phyloP scores from a whole-genome alignment of 2,797 vertebrate genomes.

The Micropoecilia bifurca region DNA sequence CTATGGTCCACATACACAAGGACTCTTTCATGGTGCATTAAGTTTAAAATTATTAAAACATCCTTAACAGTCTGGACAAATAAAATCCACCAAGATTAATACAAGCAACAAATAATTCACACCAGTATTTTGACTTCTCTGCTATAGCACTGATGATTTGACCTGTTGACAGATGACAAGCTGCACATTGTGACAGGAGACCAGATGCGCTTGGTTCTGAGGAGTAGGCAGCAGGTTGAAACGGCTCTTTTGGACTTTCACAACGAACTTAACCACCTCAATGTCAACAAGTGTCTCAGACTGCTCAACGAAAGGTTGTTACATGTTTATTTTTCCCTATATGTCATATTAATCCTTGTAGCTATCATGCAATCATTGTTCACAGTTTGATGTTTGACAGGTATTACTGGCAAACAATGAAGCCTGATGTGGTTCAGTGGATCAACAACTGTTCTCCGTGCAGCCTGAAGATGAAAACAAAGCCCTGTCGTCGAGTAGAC shows the following conservation, averaged over 20 bases:
- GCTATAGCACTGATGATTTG: neutral
- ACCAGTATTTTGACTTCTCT: neutral
- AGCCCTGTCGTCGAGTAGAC: neutral
- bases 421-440: conserved; percentile 69
- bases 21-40: neutral
- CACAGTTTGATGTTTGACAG: conserved; percentile 33
- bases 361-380: neutral
- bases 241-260: conserved; percentile 65
- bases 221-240: conserved; percentile 68
- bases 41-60: neutral
- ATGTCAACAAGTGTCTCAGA: conserved; percentile 67
- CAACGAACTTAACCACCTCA: conserved; percentile 75
- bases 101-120: neutral
- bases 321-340: neutral
- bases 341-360: neutral
- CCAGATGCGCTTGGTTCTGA: conserved; percentile 60
- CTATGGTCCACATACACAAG: neutral
- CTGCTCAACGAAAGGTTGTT: conserved; percentile 69
- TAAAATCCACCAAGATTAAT: neutral
- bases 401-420: conserved; percentile 77
- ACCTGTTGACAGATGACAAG: conserved; percentile 37
- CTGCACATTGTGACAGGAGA: conserved; percentile 51
- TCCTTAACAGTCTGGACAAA: neutral
- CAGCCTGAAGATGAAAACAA: conserved; percentile 43
- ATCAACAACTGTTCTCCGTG: conserved; percentile 68